phyloP scores from a whole-genome alignment of 2,888 invertebrate genomes.

The Drosophila colorata region DNA sequence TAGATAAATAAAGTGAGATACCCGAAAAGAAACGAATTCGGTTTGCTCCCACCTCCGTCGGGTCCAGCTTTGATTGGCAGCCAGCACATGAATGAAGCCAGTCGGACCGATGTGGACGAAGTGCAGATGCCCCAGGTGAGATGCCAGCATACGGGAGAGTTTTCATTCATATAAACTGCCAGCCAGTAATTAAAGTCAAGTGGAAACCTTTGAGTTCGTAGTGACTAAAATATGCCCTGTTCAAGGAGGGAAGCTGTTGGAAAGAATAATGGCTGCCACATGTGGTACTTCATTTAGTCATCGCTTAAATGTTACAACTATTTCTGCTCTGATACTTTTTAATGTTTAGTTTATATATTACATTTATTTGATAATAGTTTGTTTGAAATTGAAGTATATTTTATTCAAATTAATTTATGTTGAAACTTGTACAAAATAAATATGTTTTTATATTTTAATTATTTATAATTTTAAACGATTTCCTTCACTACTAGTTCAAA shows the following conservation, averaged over 20 bases:
- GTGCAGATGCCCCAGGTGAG: slow-evolving; percentile 56
- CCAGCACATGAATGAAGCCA: slow-evolving; percentile 41
- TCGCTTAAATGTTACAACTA: no score
- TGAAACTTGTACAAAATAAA: no score
- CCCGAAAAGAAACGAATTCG: slow-evolving; percentile 19
- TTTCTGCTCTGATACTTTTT: no score
- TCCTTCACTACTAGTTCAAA: no score
- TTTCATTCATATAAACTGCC: slow-evolving; percentile 10
- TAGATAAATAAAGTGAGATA: slow-evolving; percentile 69
- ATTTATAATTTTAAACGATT: no score
- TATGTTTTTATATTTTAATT: no score
- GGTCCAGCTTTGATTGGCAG: slow-evolving; percentile 64
- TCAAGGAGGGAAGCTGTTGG: background rate
- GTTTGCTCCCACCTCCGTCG: slow-evolving; percentile 6
- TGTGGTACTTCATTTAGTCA: no score
- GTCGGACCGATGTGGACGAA: slow-evolving; percentile 31
- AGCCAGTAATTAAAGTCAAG: slow-evolving; percentile 1
- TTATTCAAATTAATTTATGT: no score
- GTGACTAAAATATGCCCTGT: background rate
- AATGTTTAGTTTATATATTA: no score
- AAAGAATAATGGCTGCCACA: no score
- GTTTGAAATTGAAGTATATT: no score
- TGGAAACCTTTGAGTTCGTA: background rate
- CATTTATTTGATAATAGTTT: no score
- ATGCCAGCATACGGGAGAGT: background rate